Evolutionary conservation across 1,140 invertebrate species (phyloP).

Genomic region (Pararge aegeria): DNA sequence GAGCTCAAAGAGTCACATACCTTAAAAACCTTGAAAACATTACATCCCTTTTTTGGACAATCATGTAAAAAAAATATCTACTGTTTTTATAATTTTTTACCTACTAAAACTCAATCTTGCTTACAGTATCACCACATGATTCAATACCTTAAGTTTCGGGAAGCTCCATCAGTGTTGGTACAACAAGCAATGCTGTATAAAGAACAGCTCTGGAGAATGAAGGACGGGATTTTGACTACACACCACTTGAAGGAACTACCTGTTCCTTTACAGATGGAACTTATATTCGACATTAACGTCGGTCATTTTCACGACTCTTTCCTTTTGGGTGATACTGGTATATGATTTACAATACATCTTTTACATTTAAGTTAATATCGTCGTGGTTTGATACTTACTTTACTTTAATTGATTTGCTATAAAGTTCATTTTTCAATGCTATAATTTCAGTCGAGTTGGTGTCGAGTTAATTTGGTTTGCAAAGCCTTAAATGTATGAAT

Average conservation of each 20-base stretch:
- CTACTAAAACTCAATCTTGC: too few relatives aligned
- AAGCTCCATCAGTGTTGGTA: conserved; percentile 40
- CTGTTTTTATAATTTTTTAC: too few relatives aligned
- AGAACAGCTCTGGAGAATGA: conserved; percentile 59
- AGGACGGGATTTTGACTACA: conserved; percentile 54
- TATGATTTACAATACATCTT: conserved; percentile 4
- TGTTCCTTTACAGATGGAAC: conserved; percentile 62
- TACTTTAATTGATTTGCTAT: too few relatives aligned
- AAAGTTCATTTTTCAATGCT: too few relatives aligned
- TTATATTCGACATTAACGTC: conserved; percentile 71
- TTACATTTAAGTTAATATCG: not conserved
- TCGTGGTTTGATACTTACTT: too few relatives aligned
- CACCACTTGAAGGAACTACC: conserved; percentile 53
- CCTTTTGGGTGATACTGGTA: conserved; percentile 57
- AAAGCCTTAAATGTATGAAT: too few relatives aligned
- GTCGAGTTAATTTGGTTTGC: too few relatives aligned
- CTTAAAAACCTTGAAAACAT: too few relatives aligned
- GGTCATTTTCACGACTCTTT: conserved; percentile 59
- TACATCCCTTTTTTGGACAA: too few relatives aligned
- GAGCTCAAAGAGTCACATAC: too few relatives aligned
- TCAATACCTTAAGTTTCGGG: conserved; percentile 47
- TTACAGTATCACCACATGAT: conserved; percentile 65
- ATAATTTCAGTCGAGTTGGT: too few relatives aligned
- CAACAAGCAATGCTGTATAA: conserved; percentile 60
- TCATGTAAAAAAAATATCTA: too few relatives aligned